Evolutionary conservation across 2,797 vertebrate species (phyloP), one percentile per base, ranked within the genome.

Genomic region (Molothrus aeneus): DNA sequence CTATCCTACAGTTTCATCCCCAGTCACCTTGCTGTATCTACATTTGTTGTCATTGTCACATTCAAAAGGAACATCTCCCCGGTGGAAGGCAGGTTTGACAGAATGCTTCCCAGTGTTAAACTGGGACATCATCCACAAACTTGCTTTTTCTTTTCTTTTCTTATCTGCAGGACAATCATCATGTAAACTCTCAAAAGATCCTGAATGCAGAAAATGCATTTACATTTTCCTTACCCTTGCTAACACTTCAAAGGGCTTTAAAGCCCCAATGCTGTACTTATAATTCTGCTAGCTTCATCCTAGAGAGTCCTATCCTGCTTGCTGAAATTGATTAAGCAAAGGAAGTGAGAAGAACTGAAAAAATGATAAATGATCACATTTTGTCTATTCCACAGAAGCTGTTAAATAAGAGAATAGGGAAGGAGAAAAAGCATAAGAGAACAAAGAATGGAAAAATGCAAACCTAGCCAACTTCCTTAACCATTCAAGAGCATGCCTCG

Each of bases 381-480:
- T 70, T 75, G 40, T 70, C 56, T 86, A 7, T 61, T 93, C 43
- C 45, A 85, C 17, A 82, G 63, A 77, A 95, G 60, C 64, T 42
- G 19, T 59, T 95, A 48, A 88, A 26, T 38, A 75, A 59, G 36
- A 72, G 31, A 92, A 79, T 2, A 70, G n/a, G 5, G 29, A 86
- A 88, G 56, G 26, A 95, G 70, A 86, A 91, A 51, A 56, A 61
- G 17, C n/a, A 73, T 7, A 79, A 50, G 25, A 91, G 77, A 92
- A 79, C 13, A 34, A 66, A 70, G 71, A 93, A 85, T 3, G 9
- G 86, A 88, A 93, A 95, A 95, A 90, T 13, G 6, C 40, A 95
- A 78, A 91, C 12, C 22, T 61, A 88, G 85, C 70, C 77, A 94
- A 59, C 50, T 81, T 95, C 69, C 54, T 88, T 84, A 86, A 83